These are phyloP conservation scores for Bedellia somnulentella DNA, from an alignment of 2,888 invertebrate genomes.

Conservation along the genomic window DNA sequence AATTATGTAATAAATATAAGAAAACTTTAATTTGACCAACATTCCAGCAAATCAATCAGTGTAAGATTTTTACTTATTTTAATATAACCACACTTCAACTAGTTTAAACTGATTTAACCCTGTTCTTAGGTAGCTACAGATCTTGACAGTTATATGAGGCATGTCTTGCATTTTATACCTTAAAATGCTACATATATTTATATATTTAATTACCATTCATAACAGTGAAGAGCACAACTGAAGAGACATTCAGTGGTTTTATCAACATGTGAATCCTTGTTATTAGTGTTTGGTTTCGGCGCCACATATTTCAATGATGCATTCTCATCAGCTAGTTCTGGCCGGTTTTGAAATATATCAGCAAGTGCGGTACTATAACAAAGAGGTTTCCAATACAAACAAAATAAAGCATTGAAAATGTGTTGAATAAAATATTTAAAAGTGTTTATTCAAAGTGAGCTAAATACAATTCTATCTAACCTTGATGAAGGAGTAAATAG, in stretches of 20 bases:
- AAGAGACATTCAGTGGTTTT: slow-evolving; percentile 30
- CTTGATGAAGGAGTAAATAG: slow-evolving; percentile 42
- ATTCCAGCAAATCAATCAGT: too few relatives aligned
- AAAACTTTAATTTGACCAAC: too few relatives aligned
- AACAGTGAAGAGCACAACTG: slow-evolving; percentile 32
- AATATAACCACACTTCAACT: too few relatives aligned
- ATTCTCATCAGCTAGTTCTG: slow-evolving; percentile 19
- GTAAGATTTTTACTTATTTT: too few relatives aligned
- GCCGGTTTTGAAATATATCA: slow-evolving; percentile 28
- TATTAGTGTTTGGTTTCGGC: slow-evolving; percentile 20
- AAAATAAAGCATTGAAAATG: slow-evolving; percentile 2
- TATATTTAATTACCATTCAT: slow-evolving; percentile 38
- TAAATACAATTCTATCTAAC: slow-evolving; percentile 16
- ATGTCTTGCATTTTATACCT: too few relatives aligned
- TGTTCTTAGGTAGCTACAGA: too few relatives aligned
- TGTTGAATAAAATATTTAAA: not conserved
- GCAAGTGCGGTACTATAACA: slow-evolving; percentile 41
- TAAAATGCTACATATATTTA: too few relatives aligned
- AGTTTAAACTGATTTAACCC: too few relatives aligned
- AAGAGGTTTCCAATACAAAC: too few relatives aligned
- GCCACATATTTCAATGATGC: slow-evolving; percentile 37
- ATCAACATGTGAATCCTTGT: slow-evolving; percentile 17
- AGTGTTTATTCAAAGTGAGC: too few relatives aligned
- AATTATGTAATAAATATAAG: too few relatives aligned
- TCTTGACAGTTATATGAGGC: too few relatives aligned